Evolutionary conservation across 2,888 invertebrate genomes (phyloP), one percentile per base, ranked within the genome.

Genomic region (Eupelmus urozonus): DNA sequence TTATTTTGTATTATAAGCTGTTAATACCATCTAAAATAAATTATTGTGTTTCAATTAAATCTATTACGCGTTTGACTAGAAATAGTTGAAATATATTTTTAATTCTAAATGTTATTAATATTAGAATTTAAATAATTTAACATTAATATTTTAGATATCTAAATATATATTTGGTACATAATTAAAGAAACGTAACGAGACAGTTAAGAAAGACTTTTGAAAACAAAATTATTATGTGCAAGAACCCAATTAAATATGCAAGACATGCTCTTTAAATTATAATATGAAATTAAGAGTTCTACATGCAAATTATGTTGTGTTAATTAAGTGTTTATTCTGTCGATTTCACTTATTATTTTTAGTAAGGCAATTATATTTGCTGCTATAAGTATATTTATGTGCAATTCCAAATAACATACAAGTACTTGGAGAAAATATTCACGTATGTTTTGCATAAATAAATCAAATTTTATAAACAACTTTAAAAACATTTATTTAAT

Each of bases 311-410:
- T 57, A 62, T 25, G 53, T 34, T 51, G 16, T 71, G 42, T 65
- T 73, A 67, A 66, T 23, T 29, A 59, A 23, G 62, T 59, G n/a
- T 79, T 79, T 79, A 79, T 79, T 79, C 79, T 65, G 79, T 79
- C 79, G 79, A 79, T 79, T 79, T 71, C 79, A 53, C 71, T 55
- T 60, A 53, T 60, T 67, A 66, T 51, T 62, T 77, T 77, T 72
- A 77, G 67, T 63, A 57, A 76, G 49, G 20, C 29, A 72, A 23
- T 67, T 27, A 53, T 27, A 53, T 45, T 4, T 67, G 77, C 71
- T 71, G 60, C 62, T 72, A 59, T 73, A 78, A 53, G 34, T 67
- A 60, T 20, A 53, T 63, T 70, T 25, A 51, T 11, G 70, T 65
- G 76, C 63, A 51, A 20, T 76, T 65, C 29, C 25, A 65, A 13